A percentile compares a stretch with the other conserved stretches of the same genome.
These are phyloP conservation scores for Bombus cullumanus DNA, from an alignment of 1,140 invertebrate species.

Conservation along the genomic window DNA sequence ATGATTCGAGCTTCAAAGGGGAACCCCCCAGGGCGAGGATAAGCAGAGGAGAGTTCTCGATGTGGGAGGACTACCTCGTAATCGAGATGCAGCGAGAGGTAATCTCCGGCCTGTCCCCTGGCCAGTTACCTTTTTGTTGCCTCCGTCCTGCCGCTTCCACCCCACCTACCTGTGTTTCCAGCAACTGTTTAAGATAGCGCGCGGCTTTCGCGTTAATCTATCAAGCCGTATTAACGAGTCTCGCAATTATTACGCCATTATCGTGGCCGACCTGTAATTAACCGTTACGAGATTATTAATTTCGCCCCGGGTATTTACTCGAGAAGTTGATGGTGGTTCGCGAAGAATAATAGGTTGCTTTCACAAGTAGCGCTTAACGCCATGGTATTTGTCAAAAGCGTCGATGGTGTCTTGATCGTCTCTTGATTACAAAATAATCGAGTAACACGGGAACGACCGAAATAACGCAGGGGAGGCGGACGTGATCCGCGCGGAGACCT, in stretches of 20 bases:
- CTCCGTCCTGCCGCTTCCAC: neutral
- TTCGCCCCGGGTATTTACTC: neutral
- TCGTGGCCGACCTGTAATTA: neutral
- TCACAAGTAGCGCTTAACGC: conserved; percentile 4
- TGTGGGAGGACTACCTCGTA: conserved; percentile 56
- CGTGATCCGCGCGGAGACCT: neutral
- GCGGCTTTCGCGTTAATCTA: neutral
- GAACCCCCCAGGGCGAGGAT: conserved; percentile 60
- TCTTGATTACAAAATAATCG: conserved; percentile 5
- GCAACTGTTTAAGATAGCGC: conserved; percentile 33
- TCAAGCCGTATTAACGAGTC: conserved; percentile 22
- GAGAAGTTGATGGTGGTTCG: neutral
- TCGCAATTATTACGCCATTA: conserved; percentile 33
- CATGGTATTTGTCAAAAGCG: neutral
- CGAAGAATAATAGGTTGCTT: neutral
- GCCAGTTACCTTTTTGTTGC: conserved; percentile 44
- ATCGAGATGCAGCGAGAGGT: conserved; percentile 54
- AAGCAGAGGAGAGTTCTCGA: conserved; percentile 59
- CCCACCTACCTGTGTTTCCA: neutral
- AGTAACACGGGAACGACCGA: neutral
- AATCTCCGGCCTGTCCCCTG: conserved; percentile 50
- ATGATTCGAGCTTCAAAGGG: conserved; percentile 71
- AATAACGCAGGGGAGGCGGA: neutral
- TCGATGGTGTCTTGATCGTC: neutral
- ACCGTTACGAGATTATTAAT: conserved; percentile 23